phyloP scores from a whole-genome alignment of 2,113 vertebrate genomes.

The Pygoscelis antarcticus region DNA sequence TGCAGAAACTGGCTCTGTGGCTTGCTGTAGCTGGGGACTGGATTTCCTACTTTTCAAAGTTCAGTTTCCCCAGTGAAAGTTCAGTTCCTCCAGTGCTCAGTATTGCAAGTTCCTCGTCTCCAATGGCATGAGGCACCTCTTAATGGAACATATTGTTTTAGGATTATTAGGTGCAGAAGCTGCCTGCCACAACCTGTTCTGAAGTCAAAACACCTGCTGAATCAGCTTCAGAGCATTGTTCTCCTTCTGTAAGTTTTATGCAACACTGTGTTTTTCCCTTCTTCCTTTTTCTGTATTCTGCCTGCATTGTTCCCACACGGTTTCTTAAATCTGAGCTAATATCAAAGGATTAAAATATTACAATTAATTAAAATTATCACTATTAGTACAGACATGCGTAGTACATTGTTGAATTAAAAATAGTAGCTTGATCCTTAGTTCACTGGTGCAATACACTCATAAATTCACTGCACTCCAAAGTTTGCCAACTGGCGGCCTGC shows the following conservation, averaged over 20 bases:
- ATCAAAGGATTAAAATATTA: neutral
- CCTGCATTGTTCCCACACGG: neutral
- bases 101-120: neutral
- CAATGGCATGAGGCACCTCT: neutral
- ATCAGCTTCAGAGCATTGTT: neutral
- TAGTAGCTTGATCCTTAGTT: neutral
- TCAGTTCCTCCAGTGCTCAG: neutral
- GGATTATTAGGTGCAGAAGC: neutral
- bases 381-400: neutral
- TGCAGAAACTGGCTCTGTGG: neutral
- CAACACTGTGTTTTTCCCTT: neutral
- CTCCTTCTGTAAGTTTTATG: neutral
- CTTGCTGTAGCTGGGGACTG: neutral
- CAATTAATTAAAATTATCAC: neutral
- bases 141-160: neutral
- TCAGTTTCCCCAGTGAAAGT: neutral
- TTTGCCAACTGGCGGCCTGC: neutral
- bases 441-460: neutral
- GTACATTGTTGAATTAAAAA: neutral
- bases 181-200: neutral
- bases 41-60: neutral
- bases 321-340: neutral
- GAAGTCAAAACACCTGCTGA: neutral
- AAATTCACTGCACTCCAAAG: accelerated
- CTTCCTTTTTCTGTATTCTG: neutral